A percentile compares a stretch with the other conserved stretches of the same genome.
Conservation (phyloP, 2,797 vertebrate genomes). For the Sandelia bainsii region DNA sequence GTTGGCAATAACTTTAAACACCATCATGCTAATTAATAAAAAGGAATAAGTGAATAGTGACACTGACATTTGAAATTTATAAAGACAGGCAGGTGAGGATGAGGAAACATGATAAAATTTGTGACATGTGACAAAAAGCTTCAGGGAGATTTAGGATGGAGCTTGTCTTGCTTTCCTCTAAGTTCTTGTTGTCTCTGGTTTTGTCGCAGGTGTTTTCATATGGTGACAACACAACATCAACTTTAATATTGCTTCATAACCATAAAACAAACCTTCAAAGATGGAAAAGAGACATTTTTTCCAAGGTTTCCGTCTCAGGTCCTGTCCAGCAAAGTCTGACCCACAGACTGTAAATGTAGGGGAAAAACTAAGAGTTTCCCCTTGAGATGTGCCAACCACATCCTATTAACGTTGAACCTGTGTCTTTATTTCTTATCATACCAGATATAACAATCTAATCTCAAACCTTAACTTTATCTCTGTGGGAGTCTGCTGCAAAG, state of each 20-base stretch:
- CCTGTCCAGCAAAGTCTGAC: no score
- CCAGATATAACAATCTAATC: conserved; percentile 7
- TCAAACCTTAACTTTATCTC: conserved; percentile 19
- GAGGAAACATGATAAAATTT: not conserved
- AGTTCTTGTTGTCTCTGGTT: not conserved
- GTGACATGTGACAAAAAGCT: not conserved
- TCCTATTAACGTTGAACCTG: not conserved
- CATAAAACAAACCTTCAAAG: no score
- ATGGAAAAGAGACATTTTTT: no score
- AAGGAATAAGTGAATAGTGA: conserved; percentile 5
- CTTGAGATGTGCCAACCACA: not conserved
- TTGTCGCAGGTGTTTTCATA: not conserved
- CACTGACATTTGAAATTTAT: not conserved
- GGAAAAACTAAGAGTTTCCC: not conserved
- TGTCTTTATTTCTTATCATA: conserved; percentile 11
- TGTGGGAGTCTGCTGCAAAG: conserved; percentile 30
- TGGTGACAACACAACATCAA: not conserved
- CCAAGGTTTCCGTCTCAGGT: no score
- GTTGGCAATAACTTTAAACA: not conserved
- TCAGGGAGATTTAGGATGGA: not conserved
- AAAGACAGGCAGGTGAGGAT: not conserved
- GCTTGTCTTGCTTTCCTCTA: no score
- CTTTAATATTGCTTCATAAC: no score
- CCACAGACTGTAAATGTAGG: not conserved
- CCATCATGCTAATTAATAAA: not conserved